Evolutionary conservation across 2,888 invertebrate genomes (phyloP).

Genomic region (Tineola bisselliella): DNA sequence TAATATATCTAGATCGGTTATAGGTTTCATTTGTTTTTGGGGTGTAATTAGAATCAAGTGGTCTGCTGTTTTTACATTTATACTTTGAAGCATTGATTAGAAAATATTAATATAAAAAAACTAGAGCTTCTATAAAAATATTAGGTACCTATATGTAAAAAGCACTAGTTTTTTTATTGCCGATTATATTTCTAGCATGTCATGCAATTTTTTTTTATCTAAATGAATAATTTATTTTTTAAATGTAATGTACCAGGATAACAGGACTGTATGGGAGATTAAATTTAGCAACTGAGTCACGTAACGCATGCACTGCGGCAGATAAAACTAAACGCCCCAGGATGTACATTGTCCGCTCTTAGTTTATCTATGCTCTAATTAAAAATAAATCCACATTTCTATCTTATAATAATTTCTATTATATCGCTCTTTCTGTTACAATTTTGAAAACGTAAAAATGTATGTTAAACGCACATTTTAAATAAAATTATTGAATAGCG

Average conservation of each 20-base stretch:
- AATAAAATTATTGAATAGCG: too few relatives aligned
- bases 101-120: too few relatives aligned
- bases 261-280: not conserved
- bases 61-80: too few relatives aligned
- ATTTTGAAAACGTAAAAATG: too few relatives aligned
- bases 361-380: conserved; percentile 10
- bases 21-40: too few relatives aligned
- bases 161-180: too few relatives aligned
- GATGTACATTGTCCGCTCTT: conserved; percentile 6
- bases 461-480: too few relatives aligned
- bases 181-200: not conserved
- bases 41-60: too few relatives aligned
- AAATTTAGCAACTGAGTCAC: conserved; percentile 6
- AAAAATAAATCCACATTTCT: conserved; percentile 2
- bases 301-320: conserved; percentile 11
- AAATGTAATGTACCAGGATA: conserved; percentile 8
- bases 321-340: conserved; percentile 11
- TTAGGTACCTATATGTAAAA: too few relatives aligned
- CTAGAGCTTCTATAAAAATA: too few relatives aligned
- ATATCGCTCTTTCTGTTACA: not conserved
- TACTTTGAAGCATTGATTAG: too few relatives aligned
- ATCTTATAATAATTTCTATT: not conserved
- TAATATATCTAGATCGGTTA: too few relatives aligned
- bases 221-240: not conserved
- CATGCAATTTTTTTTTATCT: not conserved